These are phyloP conservation scores for Brachypterus glaber DNA, from an alignment of 2,888 invertebrate genomes.

Conservation along the genomic window DNA sequence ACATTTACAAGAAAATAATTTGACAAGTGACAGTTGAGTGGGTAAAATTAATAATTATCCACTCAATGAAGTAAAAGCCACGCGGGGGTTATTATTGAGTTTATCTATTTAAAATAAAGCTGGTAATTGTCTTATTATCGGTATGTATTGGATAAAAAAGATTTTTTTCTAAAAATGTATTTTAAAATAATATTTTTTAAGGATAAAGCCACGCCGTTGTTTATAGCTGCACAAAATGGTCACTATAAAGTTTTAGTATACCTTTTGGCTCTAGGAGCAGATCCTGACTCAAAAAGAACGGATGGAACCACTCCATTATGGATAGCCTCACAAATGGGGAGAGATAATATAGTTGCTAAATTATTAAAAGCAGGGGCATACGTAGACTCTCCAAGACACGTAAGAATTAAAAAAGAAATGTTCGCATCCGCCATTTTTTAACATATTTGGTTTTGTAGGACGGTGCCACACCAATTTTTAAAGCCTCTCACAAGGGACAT, in stretches of 20 bases:
- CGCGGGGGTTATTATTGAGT: too few species aligned
- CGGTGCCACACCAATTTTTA: conserved; percentile 89
- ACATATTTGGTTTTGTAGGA: conserved; percentile 49
- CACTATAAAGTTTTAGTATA: conserved; percentile 70
- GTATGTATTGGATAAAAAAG: too few species aligned
- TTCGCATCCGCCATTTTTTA: background rate
- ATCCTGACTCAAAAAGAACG: conserved; percentile 61
- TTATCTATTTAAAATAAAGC: too few species aligned
- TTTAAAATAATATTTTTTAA: too few species aligned
- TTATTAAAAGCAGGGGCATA: conserved; percentile 69
- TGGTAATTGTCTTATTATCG: too few species aligned
- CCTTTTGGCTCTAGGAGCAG: conserved; percentile 64
- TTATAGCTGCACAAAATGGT: conserved; percentile 91
- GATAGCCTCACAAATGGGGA: conserved; percentile 95
- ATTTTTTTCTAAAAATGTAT: too few species aligned
- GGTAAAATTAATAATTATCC: too few species aligned
- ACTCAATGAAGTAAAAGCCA: too few species aligned
- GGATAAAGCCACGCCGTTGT: conserved; percentile 87
- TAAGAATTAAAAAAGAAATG: conserved; percentile 34
- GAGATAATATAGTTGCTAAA: conserved; percentile 67
- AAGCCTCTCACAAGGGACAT: conserved; percentile 92
- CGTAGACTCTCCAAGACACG: conserved; percentile 73
- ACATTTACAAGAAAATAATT: too few species aligned
- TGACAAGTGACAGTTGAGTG: too few species aligned
- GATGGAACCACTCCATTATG: conserved; percentile 86